Evolutionary conservation across 1,140 invertebrate species (phyloP).

Genomic region (Drosophila obscura): DNA sequence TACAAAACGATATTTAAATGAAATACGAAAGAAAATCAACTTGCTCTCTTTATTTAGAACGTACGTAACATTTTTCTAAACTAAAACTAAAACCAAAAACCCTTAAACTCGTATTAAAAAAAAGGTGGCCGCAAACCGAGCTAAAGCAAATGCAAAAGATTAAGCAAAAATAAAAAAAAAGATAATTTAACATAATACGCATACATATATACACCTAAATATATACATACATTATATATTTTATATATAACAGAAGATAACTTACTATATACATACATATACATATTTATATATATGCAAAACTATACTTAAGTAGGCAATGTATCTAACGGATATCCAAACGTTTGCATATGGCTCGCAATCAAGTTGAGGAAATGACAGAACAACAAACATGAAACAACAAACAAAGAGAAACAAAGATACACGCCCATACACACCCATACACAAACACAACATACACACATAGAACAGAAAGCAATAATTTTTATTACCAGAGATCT

Average conservation of each 20-base stretch:
- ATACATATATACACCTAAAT: constrained; percentile 58
- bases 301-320: constrained; percentile 75
- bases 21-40: constrained; percentile 59
- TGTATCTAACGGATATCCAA: constrained; percentile 71
- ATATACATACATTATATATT: constrained; percentile 64
- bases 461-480: constrained; percentile 75
- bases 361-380: constrained; percentile 67
- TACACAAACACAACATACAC: constrained; percentile 12
- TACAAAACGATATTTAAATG: constrained; percentile 63
- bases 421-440: constrained; percentile 13
- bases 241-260: constrained; percentile 65
- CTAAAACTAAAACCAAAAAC: constrained; percentile 40
- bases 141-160: constrained; percentile 25
- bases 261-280: constrained; percentile 29
- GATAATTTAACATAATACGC: constrained; percentile 55
- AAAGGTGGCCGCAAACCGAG: constrained; percentile 47
- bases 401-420: constrained; percentile 16
- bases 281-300: constrained; percentile 61
- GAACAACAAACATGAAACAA: constrained; percentile 27
- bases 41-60: constrained; percentile 80
- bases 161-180: constrained; percentile 16
- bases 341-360: constrained; percentile 76
- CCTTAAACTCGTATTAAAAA: constrained; percentile 30
- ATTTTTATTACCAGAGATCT: constrained; percentile 65
- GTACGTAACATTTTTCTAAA: constrained; percentile 76